Percentiles rank a stretch among this genome's conserved stretches.
Conservation (phyloP, 2,888 invertebrate species). For the Crossocerus cetratus region DNA sequence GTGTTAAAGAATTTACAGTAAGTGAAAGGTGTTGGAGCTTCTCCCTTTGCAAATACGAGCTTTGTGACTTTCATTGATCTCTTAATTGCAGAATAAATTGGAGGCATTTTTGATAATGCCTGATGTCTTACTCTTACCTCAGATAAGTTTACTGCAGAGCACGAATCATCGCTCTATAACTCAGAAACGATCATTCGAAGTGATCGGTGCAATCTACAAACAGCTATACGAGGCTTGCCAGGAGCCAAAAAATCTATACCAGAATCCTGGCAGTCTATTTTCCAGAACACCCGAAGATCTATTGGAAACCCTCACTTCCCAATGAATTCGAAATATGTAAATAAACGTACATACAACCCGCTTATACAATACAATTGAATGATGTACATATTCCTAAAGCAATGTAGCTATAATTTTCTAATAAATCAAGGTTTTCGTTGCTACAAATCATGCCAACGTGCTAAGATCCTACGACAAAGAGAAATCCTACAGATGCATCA, state of each 20-base stretch:
- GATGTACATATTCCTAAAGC: conserved; percentile 25
- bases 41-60: neutral
- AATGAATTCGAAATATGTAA: conserved; percentile 44
- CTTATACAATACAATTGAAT: conserved; percentile 16
- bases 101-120: conserved; percentile 91
- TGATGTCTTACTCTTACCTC: conserved; percentile 89
- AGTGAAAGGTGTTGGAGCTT: conserved; percentile 18
- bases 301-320: conserved; percentile 76
- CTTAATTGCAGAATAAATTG: conserved; percentile 85
- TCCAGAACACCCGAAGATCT: conserved; percentile 88
- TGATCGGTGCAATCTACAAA: conserved; percentile 92
- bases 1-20: conserved; percentile 87
- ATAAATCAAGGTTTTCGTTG: conserved; percentile 22
- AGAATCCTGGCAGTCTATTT: conserved; percentile 85
- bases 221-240: conserved; percentile 90
- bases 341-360: neutral
- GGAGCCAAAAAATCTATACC: conserved; percentile 87
- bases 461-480: too few species aligned
- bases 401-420: conserved; percentile 35
- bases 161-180: conserved; percentile 84
- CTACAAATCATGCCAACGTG: too few species aligned
- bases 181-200: conserved; percentile 89
- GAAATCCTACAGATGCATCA: too few species aligned
- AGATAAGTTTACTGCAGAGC: conserved; percentile 90
- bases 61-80: neutral